Evolutionary conservation across 2,888 invertebrate genomes (phyloP).

Genomic region (Eilema caniola): DNA sequence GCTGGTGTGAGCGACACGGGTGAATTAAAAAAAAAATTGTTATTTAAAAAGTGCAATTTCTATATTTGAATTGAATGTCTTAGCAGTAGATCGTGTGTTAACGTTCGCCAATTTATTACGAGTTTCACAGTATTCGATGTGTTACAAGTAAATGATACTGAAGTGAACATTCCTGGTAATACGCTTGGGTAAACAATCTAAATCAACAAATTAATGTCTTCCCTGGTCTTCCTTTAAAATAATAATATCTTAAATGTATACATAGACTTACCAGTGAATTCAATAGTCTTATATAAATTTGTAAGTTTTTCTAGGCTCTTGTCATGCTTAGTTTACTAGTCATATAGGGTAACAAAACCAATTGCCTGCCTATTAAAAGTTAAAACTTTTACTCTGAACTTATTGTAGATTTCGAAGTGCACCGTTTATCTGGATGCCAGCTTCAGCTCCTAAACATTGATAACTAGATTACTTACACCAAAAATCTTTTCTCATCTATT

Average conservation of each 20-base stretch:
- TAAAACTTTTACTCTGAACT: too few species aligned
- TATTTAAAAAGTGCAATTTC: slow-evolving; percentile 27
- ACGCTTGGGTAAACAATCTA: not conserved
- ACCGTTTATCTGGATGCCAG: not conserved
- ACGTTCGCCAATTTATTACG: slow-evolving; percentile 8
- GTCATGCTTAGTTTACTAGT: too few species aligned
- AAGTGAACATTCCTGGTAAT: slow-evolving; percentile 12
- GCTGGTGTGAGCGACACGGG: slow-evolving; percentile 72
- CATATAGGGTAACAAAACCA: too few species aligned
- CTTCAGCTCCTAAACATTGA: not conserved
- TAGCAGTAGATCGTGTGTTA: slow-evolving; percentile 40
- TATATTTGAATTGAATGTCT: slow-evolving; percentile 48
- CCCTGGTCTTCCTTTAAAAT: too few species aligned
- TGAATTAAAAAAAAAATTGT: slow-evolving; percentile 20
- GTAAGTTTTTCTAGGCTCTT: too few species aligned
- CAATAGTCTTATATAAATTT: too few species aligned
- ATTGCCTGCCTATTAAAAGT: too few species aligned
- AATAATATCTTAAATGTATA: too few species aligned
- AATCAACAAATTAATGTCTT: too few species aligned
- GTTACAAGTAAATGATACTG: slow-evolving; percentile 7
- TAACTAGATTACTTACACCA: not conserved
- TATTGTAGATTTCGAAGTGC: too few species aligned
- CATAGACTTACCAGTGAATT: too few species aligned
- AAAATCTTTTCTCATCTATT: too few species aligned
- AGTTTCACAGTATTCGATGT: slow-evolving; percentile 3